Conservation (phyloP, 2,113 vertebrate genomes). For the Muscicapa adusta region DNA sequence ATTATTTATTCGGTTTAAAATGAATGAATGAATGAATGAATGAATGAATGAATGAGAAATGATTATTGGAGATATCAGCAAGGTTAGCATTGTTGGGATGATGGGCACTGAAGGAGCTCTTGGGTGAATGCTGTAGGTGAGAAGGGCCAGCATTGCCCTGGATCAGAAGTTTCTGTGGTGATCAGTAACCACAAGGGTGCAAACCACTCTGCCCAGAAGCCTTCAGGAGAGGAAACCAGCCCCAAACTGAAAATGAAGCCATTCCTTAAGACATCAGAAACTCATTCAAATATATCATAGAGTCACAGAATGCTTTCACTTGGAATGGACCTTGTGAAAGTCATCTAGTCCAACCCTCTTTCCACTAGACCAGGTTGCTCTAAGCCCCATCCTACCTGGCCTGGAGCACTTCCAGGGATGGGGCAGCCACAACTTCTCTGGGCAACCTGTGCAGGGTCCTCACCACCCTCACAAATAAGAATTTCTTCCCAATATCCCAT, state of each 20-base stretch:
- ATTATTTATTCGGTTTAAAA: rapidly evolving
- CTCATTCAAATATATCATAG: not conserved
- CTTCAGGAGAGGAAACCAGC: not conserved
- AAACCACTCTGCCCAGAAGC: not conserved
- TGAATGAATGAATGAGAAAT: no score
- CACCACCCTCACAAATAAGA: not conserved
- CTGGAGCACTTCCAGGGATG: not conserved
- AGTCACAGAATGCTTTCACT: not conserved
- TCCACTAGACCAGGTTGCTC: not conserved
- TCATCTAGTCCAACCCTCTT: not conserved
- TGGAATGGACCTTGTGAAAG: not conserved
- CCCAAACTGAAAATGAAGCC: not conserved
- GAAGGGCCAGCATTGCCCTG: not conserved
- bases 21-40: not conserved
- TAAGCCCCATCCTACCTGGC: not conserved
- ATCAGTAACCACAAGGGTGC: not conserved
- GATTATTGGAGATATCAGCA: not conserved
- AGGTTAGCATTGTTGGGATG: not conserved
- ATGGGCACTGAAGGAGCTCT: not conserved
- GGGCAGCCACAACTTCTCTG: not conserved
- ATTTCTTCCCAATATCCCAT: not conserved
- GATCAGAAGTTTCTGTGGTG: not conserved
- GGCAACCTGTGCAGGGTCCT: not conserved
- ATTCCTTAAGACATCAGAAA: not conserved
- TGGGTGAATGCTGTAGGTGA: not conserved